phyloP scores from a whole-genome alignment of 1,140 invertebrate species.

The Parapsyche elsis region DNA sequence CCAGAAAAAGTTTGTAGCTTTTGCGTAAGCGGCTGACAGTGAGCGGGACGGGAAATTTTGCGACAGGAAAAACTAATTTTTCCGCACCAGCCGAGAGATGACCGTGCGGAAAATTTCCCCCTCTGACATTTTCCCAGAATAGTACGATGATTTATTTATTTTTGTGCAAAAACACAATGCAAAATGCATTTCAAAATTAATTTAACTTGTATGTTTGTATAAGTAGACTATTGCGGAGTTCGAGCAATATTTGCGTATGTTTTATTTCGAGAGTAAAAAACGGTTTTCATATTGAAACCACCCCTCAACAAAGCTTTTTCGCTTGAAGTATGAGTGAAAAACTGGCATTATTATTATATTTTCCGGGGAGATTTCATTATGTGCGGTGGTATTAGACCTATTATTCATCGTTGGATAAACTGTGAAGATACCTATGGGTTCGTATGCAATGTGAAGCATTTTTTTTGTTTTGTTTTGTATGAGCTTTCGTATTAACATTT shows the following conservation, averaged over 20 bases:
- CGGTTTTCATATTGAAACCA: constrained; percentile 20
- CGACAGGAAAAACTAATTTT: constrained; percentile 23
- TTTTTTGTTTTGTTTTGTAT: neutral
- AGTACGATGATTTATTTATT: neutral
- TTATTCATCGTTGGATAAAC: constrained; percentile 16
- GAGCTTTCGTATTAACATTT: too few relatives aligned
- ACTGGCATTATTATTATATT: constrained; percentile 27
- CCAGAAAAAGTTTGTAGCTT: constrained; percentile 33
- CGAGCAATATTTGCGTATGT: neutral
- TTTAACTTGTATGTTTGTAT: too few relatives aligned
- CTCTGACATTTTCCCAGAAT: too few relatives aligned
- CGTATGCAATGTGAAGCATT: too few relatives aligned
- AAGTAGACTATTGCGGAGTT: too few relatives aligned
- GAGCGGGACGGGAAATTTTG: neutral
- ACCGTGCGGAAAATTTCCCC: neutral
- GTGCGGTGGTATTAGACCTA: constrained; percentile 3
- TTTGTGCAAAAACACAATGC: neutral
- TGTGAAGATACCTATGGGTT: neutral
- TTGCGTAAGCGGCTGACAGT: constrained; percentile 19
- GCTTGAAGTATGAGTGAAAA: neutral
- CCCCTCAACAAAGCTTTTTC: neutral
- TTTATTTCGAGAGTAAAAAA: neutral
- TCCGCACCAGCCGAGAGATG: neutral
- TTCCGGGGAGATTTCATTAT: constrained; percentile 24
- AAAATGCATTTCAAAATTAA: too few relatives aligned